These are phyloP conservation scores for Denticeps clupeoides DNA, from an alignment of 2,797 vertebrate species.

Conservation along the genomic window DNA sequence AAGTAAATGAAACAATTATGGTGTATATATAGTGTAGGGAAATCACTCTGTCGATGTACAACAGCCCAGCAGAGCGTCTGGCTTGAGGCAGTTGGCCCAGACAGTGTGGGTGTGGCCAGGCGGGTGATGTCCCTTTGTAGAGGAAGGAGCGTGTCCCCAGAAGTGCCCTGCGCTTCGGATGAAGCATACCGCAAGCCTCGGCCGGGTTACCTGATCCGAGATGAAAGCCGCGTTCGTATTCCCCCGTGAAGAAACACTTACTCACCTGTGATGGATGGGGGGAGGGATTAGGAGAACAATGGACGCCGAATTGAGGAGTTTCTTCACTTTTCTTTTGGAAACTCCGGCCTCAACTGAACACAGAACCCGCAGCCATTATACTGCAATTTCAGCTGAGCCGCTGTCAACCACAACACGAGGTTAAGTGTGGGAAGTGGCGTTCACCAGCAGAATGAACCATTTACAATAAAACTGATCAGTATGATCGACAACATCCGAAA, in stretches of 20 bases:
- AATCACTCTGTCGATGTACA: no score
- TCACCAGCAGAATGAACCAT: not conserved
- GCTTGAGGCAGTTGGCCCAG: no score
- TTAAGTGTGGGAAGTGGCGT: conserved; percentile 4
- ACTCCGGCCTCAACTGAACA: conserved; percentile 14
- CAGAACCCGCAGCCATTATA: not conserved
- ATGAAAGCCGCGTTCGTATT: conserved; percentile 46
- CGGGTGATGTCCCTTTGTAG: no score
- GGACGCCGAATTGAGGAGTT: conserved; percentile 24
- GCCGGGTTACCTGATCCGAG: conserved; percentile 53
- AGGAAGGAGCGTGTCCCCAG: conserved; percentile 3
- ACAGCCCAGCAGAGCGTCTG: no score
- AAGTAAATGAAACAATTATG: no score
- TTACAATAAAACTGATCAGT: no score
- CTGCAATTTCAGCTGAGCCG: not conserved
- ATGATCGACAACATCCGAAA: no score
- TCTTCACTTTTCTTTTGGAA: conserved; percentile 22
- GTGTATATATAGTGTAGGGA: no score
- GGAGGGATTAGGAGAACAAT: conserved; percentile 36
- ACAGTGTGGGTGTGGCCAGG: no score
- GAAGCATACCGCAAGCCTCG: not conserved
- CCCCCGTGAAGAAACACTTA: conserved; percentile 28
- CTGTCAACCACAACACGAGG: conserved; percentile 3
- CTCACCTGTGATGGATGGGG: conserved; percentile 23
- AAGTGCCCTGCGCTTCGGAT: conserved; percentile 30